Evolutionary conservation across 2,797 vertebrate genomes (phyloP).

Genomic region (Pteronotus mesoamericanus): DNA sequence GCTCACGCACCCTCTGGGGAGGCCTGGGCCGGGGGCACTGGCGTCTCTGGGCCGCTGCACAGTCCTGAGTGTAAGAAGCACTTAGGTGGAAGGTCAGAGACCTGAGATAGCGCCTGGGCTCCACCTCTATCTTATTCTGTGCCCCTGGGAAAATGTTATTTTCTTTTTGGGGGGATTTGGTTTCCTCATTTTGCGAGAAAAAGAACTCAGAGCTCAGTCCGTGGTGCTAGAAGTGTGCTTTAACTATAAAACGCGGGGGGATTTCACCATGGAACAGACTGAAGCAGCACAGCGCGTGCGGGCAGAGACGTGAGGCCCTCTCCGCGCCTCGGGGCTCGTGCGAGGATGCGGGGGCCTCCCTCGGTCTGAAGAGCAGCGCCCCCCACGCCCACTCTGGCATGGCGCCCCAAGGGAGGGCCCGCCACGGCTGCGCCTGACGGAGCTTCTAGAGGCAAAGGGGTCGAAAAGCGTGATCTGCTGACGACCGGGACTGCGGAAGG

Average conservation of each 20-base stretch:
- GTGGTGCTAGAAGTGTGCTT: background rate
- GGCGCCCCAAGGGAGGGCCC: fast-evolving
- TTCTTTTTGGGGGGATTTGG: background rate
- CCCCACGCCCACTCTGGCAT: too few relatives aligned
- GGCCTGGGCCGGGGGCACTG: background rate
- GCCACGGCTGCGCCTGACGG: fast-evolving
- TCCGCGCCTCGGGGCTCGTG: fast-evolving
- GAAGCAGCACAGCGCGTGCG: background rate
- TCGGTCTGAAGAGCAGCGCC: background rate
- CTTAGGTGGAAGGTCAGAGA: background rate
- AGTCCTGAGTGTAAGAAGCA: background rate
- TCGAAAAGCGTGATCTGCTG: background rate
- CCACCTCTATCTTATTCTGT: fast-evolving
- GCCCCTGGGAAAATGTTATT: background rate
- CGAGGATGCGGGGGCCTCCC: fast-evolving
- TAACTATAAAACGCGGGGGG: background rate
- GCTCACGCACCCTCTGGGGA: background rate
- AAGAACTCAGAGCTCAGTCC: background rate
- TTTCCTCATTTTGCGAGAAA: background rate
- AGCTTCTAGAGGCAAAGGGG: background rate
- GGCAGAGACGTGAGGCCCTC: too few relatives aligned
- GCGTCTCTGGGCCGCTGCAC: background rate
- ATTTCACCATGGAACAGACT: background rate
- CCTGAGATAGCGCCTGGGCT: too few relatives aligned
- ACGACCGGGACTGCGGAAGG: background rate